Evolutionary conservation across 2,797 vertebrate genomes (phyloP), one percentile per base, ranked within the genome.

Genomic region (Pelodytes ibericus): DNA sequence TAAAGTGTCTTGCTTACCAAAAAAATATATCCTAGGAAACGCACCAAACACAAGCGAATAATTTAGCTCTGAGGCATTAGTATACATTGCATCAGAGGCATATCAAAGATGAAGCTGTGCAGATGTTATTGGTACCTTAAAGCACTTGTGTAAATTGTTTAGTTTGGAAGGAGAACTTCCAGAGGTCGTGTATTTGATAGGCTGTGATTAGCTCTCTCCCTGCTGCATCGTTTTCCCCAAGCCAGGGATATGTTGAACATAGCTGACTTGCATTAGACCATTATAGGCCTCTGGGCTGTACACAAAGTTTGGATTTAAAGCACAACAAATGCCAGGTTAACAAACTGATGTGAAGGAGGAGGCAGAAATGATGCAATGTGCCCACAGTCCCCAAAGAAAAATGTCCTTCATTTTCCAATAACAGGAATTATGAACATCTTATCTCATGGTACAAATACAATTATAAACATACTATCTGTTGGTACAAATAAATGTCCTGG

Each of bases 21-120:
- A 11, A 47, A 47, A 47, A 81, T n/a, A 24, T 80, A 80, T 72
- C 81, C 89, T 84, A 87, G 80, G 87, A 85, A 90, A 89, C 84
- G 8, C 74, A 70, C 77, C 80, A 81, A 83, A 85, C 86, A 79
- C 69, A 16, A 78, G 75, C 85, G 77, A 82, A 88, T 59, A 61
- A 81, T 87, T 82, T 81, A 82, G 71, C 62, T 79, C 80, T 60
- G 25, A 81, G 83, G 57, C 81, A 82, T 85, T 81, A 82, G 80
- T 76, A 71, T 39, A 77, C 83, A 68, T 71, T 73, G 74, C 62
- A 73, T 70, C 61, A 60, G 74, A 26, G 71, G 30, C 79, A 85
- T 79, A 82, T 77, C 24, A 47, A 81, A 71, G 2, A 2, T 66
- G 79, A 86, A 86, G 79, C 57, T 58, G 83, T 84, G 59, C 83